Conservation (phyloP, 1,140 invertebrate genomes). For the Phthorimaea operculella region DNA sequence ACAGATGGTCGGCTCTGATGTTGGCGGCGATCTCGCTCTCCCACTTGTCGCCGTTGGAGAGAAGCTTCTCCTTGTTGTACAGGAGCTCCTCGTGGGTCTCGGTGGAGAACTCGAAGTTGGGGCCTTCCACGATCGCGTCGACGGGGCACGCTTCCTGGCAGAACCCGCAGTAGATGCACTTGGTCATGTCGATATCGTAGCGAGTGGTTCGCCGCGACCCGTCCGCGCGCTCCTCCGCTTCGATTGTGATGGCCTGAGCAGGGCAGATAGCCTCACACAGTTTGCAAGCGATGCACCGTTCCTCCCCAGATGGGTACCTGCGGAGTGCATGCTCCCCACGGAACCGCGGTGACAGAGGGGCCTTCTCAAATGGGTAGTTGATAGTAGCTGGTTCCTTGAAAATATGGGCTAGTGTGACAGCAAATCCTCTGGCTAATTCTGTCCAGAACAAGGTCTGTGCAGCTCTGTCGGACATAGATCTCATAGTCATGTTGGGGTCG, state of each 20-base stretch:
- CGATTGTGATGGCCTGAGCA: slow-evolving; percentile 95
- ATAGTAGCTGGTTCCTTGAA: slow-evolving; percentile 94
- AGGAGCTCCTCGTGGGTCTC: slow-evolving; percentile 99
- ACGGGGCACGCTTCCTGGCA: slow-evolving; percentile 99
- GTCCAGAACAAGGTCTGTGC: slow-evolving; percentile 45
- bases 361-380: slow-evolving; percentile 99
- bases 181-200: slow-evolving; percentile 99
- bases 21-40: slow-evolving; percentile 98
- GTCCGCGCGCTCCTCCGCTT: slow-evolving; percentile 96
- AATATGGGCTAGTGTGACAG: slow-evolving; percentile 45
- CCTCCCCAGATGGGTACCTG: slow-evolving; percentile 97
- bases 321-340: slow-evolving; percentile 96
- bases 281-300: slow-evolving; percentile 99
- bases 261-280: too few relatives aligned
- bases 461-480: slow-evolving; percentile 39
- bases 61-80: slow-evolving; percentile 99
- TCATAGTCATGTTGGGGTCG: slow-evolving; percentile 68
- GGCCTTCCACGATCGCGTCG: slow-evolving; percentile 99
- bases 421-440: slow-evolving; percentile 47
- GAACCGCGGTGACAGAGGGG: slow-evolving; percentile 94
- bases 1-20: slow-evolving; percentile 96
- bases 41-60: slow-evolving; percentile 99
- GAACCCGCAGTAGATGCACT: slow-evolving; percentile 99
- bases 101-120: slow-evolving; percentile 99
- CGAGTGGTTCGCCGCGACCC: slow-evolving; percentile 96